Evolutionary conservation across 2,888 invertebrate species (phyloP).

Genomic region (Incurvaria masculella): DNA sequence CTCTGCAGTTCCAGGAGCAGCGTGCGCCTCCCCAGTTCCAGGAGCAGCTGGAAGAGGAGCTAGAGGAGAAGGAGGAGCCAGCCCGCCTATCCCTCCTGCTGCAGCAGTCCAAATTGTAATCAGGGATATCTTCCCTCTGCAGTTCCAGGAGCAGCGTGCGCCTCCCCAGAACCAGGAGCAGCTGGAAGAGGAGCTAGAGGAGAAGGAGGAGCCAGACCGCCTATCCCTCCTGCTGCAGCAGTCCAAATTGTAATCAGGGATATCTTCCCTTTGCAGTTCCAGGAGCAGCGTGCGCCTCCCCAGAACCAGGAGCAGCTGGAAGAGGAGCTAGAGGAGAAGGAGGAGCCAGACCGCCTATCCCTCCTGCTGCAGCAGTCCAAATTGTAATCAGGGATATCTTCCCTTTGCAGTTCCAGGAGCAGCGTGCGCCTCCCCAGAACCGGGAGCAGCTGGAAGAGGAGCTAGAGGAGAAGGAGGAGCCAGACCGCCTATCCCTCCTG

Average conservation of each 20-base stretch:
- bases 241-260: too few relatives aligned
- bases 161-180: slow-evolving; percentile 31
- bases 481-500: slow-evolving; percentile 75
- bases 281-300: slow-evolving; percentile 28
- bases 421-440: slow-evolving; percentile 27
- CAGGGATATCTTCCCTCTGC: too few relatives aligned
- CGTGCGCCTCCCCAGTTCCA: slow-evolving; percentile 29
- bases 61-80: slow-evolving; percentile 80
- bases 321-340: slow-evolving; percentile 69
- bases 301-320: slow-evolving; percentile 36
- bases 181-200: slow-evolving; percentile 60
- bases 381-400: too few relatives aligned
- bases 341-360: slow-evolving; percentile 82
- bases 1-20: slow-evolving; percentile 28
- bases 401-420: slow-evolving; percentile 27
- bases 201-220: slow-evolving; percentile 84
- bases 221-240: slow-evolving; percentile 73
- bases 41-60: slow-evolving; percentile 47
- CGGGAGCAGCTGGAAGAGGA: slow-evolving; percentile 46
- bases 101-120: slow-evolving; percentile 84
- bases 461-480: slow-evolving; percentile 77
- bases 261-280: slow-evolving; percentile 23
- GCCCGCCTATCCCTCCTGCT: slow-evolving; percentile 76
- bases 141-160: slow-evolving; percentile 30
- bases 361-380: slow-evolving; percentile 77